Evolutionary conservation across 2,888 invertebrate species (phyloP).

Genomic region (Tetanocera ferruginea): DNA sequence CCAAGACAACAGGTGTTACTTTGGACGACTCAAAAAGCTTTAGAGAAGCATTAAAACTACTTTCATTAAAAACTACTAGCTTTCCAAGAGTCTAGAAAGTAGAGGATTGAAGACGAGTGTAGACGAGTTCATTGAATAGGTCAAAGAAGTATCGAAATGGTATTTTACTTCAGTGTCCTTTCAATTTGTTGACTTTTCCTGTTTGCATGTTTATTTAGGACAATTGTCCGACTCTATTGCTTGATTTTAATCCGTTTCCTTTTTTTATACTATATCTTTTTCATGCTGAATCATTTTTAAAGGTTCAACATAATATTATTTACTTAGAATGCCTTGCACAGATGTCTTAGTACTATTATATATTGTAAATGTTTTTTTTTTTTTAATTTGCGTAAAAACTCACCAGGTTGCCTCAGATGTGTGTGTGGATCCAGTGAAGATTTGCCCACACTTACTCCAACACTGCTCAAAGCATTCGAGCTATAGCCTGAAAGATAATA

Average conservation of each 20-base stretch:
- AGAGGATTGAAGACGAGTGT: neutral
- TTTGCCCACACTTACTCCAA: slow-evolving; percentile 74
- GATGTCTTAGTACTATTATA: neutral
- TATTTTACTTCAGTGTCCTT: neutral
- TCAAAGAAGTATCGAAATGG: neutral
- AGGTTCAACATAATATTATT: neutral
- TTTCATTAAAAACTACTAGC: no score
- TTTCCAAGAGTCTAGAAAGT: neutral
- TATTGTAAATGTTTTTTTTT: neutral
- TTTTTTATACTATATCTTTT: neutral
- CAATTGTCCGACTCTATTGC: neutral
- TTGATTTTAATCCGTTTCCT: neutral
- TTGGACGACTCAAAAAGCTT: no score
- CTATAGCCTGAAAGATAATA: slow-evolving; percentile 82
- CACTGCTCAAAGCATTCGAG: slow-evolving; percentile 83
- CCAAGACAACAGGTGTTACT: no score
- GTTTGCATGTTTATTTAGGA: slow-evolving; percentile 1
- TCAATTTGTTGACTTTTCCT: neutral
- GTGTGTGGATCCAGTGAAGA: slow-evolving; percentile 89
- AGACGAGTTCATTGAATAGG: no score
- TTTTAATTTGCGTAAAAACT: slow-evolving; percentile 62
- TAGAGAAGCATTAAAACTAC: no score
- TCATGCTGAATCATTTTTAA: neutral
- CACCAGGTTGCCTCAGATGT: slow-evolving; percentile 91
- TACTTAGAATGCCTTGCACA: neutral